Conservation (phyloP, 2,888 invertebrate species). For the Drosophila falleni region DNA sequence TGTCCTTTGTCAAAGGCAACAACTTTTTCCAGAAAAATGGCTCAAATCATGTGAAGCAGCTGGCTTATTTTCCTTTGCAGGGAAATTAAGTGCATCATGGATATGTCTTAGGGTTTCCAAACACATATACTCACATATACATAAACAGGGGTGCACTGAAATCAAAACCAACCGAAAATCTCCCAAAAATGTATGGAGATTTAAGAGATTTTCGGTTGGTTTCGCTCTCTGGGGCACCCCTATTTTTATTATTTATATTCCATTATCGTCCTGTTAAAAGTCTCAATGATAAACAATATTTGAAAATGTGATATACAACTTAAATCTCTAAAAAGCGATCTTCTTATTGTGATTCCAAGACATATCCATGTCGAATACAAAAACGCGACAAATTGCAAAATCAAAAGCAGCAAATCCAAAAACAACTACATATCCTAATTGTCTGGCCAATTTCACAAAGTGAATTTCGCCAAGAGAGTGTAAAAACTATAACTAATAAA, state of each 20-base stretch:
- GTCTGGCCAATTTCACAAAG: slow-evolving; percentile 75
- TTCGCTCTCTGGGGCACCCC: too few species aligned
- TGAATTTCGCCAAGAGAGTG: slow-evolving; percentile 70
- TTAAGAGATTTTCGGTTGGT: too few species aligned
- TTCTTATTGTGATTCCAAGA: slow-evolving; percentile 51
- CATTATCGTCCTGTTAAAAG: not conserved
- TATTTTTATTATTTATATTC: slow-evolving; percentile 1
- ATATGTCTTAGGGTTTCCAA: slow-evolving; percentile 59
- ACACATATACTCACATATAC: slow-evolving; percentile 7
- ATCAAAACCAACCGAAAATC: too few species aligned
- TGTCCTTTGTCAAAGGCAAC: slow-evolving; percentile 48
- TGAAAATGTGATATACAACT: slow-evolving; percentile 4
- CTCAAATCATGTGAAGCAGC: slow-evolving; percentile 48
- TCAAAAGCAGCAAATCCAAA: slow-evolving; percentile 53
- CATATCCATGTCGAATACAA: slow-evolving; percentile 53
- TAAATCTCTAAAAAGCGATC: slow-evolving; percentile 11
- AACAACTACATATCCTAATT: slow-evolving; percentile 8
- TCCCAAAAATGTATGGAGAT: too few species aligned
- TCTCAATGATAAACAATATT: slow-evolving; percentile 1
- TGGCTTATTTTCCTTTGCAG: slow-evolving; percentile 29
- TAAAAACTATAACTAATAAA: slow-evolving; percentile 16
- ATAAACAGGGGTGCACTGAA: too few species aligned
- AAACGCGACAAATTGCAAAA: slow-evolving; percentile 47
- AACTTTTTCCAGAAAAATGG: slow-evolving; percentile 85
- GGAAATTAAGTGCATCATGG: slow-evolving; percentile 41